A percentile compares a stretch with the other conserved stretches of the same genome.
Evolutionary conservation across 2,797 vertebrate genomes (phyloP).

Genomic region (Eospalax fontanierii): DNA sequence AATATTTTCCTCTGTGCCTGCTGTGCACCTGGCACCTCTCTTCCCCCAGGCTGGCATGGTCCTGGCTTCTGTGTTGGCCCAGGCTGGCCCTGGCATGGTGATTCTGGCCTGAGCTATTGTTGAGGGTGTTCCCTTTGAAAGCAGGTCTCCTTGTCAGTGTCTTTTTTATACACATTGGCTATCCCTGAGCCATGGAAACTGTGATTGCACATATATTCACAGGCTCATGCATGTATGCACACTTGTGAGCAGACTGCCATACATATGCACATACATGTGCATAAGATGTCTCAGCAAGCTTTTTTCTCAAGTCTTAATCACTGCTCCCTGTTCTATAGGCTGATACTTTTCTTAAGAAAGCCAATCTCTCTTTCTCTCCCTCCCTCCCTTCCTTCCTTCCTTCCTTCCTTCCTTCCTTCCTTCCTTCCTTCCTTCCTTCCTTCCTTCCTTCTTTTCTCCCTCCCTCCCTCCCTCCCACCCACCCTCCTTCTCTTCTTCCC

Average conservation of each 20-base stretch:
- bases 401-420: neutral
- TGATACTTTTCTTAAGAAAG: neutral
- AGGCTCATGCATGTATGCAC: neutral
- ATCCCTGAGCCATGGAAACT: neutral
- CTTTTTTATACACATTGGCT: neutral
- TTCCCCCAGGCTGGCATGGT: constrained; percentile 24
- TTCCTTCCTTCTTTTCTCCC: neutral
- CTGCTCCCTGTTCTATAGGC: neutral
- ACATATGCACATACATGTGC: neutral
- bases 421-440: neutral
- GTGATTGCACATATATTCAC: neutral
- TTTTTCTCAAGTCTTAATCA: neutral
- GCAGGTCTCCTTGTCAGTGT: neutral
- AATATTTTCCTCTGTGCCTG: constrained; percentile 65
- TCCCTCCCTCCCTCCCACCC: neutral
- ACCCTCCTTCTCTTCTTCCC: too few relatives aligned
- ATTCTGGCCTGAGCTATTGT: neutral
- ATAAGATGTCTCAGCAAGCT: neutral
- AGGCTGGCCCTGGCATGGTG: neutral
- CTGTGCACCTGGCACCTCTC: constrained; percentile 63
- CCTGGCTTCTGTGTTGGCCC: neutral
- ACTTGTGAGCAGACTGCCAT: neutral
- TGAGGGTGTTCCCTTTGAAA: neutral
- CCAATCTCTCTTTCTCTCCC: neutral
- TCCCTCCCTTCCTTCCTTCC: too few relatives aligned